Conservation (phyloP, 2,888 invertebrate genomes). For the Sinopyrophorus schimmeli region DNA sequence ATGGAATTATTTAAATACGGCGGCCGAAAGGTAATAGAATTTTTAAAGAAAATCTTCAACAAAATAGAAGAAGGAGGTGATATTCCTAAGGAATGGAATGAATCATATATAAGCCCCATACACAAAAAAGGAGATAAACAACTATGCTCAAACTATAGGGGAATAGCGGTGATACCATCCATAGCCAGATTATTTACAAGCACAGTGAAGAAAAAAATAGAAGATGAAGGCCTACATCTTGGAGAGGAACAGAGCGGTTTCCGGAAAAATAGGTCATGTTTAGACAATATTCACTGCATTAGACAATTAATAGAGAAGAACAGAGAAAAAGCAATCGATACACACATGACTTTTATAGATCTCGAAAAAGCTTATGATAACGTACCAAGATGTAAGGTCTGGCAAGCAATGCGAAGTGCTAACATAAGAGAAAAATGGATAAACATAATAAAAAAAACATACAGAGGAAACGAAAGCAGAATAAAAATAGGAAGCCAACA, state of each 20-base stretch:
- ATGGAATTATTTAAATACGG: constrained; percentile 2
- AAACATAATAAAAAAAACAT: no score
- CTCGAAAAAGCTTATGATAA: constrained; percentile 2
- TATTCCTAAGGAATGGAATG: neutral
- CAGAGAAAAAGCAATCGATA: constrained; percentile 1
- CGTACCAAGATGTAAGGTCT: neutral
- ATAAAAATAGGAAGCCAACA: neutral
- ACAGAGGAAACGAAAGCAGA: no score
- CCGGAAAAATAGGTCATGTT: neutral
- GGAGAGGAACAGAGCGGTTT: constrained; percentile 2
- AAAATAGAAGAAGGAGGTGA: neutral
- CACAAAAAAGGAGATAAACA: constrained; percentile 5
- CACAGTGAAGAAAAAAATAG: neutral
- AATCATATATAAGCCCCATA: constrained; percentile 1
- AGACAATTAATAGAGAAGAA: constrained; percentile 6
- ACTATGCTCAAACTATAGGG: neutral
- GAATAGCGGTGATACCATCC: neutral
- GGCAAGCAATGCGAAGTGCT: no score
- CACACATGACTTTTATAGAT: neutral
- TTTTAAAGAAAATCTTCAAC: constrained; percentile 1
- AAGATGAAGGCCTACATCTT: constrained; percentile 1
- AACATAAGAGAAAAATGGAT: no score
- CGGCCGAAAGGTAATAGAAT: neutral
- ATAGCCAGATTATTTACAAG: neutral
- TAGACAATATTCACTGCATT: neutral